Base-by-base conservation (phyloP, 2,888 invertebrate species). In the Oxycera nigricornis region DNA sequence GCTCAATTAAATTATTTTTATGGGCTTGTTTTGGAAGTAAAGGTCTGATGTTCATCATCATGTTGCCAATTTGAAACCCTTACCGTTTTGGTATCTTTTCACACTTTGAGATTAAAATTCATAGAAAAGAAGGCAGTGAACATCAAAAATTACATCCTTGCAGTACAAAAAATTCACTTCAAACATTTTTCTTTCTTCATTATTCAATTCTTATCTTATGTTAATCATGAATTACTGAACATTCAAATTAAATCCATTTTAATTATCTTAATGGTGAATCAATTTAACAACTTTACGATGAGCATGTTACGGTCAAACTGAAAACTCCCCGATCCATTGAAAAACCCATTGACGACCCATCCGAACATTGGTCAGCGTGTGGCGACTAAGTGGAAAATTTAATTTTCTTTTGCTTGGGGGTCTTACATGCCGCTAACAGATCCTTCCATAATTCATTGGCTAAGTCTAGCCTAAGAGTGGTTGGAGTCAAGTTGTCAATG, bases 181-280 rank as follows among this genome's bases (percentile, higher is more conserved):
- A n/a, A n/a, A n/a, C n/a, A n/a, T n/a, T n/a, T n/a, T n/a, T n/a
- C n/a, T n/a, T n/a, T n/a, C n/a, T n/a, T n/a, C n/a, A n/a, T n/a
- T n/a, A n/a, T n/a, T n/a, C n/a, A n/a, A n/a, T n/a, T n/a, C n/a
- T n/a, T n/a, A n/a, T n/a, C n/a, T n/a, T n/a, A n/a, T n/a, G n/a
- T n/a, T n/a, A n/a, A n/a, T n/a, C n/a, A n/a, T n/a, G n/a, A n/a
- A n/a, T n/a, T n/a, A n/a, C n/a, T n/a, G n/a, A n/a, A n/a, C n/a
- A 1, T 57, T 57, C 28, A 26, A 57, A 26, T 57, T 3, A 57
- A 26, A 1, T 11, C 24, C 57, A 57, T 57, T 57, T 57, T 57
- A 57, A 57, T 57, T 57, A 28, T 26, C 57, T n/a, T 22, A 57
- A 57, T 57, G 57, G 14, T 28, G 28, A 57, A 57, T 57, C 57